Conservation (phyloP, 2,113 vertebrate genomes). For the Barnardius zonarius region DNA sequence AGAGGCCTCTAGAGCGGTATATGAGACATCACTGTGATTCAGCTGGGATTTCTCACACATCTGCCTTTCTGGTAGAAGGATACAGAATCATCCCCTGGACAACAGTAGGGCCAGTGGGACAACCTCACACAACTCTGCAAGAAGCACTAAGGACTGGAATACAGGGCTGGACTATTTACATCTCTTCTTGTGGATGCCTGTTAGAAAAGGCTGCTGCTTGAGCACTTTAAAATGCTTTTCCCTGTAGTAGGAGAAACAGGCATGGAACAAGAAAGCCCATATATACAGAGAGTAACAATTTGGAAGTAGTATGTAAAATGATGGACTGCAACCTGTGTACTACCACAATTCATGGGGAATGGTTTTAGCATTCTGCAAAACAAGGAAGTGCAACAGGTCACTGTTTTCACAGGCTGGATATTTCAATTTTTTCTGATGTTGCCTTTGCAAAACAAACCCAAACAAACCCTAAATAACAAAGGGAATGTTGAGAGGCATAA, state of each 20-base stretch:
- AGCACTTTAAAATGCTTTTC: background rate
- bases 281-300: background rate
- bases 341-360: background rate
- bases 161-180: background rate
- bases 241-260: background rate
- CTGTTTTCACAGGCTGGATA: background rate
- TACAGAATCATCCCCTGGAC: background rate
- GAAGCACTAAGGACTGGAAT: background rate
- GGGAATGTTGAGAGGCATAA: background rate
- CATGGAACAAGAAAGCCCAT: background rate
- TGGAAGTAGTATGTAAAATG: background rate
- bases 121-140: background rate
- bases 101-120: background rate
- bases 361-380: background rate
- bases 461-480: background rate
- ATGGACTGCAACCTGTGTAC: background rate
- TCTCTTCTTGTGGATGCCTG: background rate
- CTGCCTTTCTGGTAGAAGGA: constrained; percentile 40
- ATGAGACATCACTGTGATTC: background rate
- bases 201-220: background rate
- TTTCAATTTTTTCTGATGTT: background rate
- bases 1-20: constrained; percentile 40
- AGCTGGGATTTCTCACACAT: constrained; percentile 44
- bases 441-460: background rate
- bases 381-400: background rate